Evolutionary conservation across 2,113 vertebrate species (phyloP).

Genomic region (Eulacestoma nigropectus): DNA sequence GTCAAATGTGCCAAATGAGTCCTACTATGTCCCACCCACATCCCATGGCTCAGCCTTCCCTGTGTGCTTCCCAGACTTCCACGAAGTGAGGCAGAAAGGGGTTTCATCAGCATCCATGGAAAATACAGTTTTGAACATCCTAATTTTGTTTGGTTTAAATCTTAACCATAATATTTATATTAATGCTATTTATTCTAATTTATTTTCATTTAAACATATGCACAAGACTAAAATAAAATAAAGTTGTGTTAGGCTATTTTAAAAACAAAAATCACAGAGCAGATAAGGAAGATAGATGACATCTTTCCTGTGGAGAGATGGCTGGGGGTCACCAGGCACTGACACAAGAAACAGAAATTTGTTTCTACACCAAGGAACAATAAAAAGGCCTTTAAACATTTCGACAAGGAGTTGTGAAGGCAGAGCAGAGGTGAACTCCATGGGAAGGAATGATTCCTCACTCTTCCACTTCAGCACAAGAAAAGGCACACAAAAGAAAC

Average conservation of each 20-base stretch:
- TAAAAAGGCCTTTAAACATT: not conserved
- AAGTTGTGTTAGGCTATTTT: not conserved
- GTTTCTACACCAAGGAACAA: not conserved
- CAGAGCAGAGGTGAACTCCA: not conserved
- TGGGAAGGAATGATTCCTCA: not conserved
- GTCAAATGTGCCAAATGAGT: not conserved
- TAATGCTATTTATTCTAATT: not conserved
- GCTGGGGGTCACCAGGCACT: not conserved
- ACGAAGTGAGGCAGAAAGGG: not conserved
- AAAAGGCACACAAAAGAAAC: not conserved
- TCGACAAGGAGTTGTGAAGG: not conserved
- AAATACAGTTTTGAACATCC: not conserved
- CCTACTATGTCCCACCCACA: accelerated
- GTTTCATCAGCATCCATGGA: not conserved
- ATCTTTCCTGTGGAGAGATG: not conserved
- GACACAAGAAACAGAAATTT: not conserved
- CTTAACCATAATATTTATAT: slow-evolving; percentile 4
- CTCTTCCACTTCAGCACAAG: not conserved
- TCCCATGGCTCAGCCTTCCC: accelerated
- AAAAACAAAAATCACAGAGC: not conserved
- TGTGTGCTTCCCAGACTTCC: not conserved
- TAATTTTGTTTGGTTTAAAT: not conserved
- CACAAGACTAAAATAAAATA: not conserved
- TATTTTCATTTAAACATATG: not conserved
- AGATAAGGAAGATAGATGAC: not conserved